A percentile compares a stretch with the other conserved stretches of the same genome.
These are phyloP conservation scores for Phania funesta DNA, from an alignment of 2,888 invertebrate genomes.

Conservation along the genomic window DNA sequence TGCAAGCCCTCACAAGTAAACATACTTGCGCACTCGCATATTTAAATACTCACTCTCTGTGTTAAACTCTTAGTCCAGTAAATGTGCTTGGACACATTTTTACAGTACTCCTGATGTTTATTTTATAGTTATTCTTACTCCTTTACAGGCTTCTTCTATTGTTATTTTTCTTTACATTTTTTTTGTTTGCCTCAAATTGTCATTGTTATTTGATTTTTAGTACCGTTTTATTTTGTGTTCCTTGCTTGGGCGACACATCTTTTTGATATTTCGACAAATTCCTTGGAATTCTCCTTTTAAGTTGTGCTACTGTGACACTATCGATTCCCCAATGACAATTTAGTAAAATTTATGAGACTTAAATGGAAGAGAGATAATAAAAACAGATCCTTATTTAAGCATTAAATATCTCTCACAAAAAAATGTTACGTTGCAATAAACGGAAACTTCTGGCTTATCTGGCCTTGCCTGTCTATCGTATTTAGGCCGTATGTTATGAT, in stretches of 20 bases:
- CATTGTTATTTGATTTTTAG: slow-evolving; percentile 56
- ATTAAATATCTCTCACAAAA: slow-evolving; percentile 12
- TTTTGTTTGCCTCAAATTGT: slow-evolving; percentile 20
- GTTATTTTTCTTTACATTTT: slow-evolving; percentile 41
- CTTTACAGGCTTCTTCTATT: slow-evolving; percentile 41
- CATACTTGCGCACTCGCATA: neutral
- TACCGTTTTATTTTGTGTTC: slow-evolving; percentile 55
- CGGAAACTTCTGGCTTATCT: neutral
- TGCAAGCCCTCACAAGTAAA: neutral
- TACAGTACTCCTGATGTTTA: slow-evolving; percentile 35
- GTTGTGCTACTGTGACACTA: slow-evolving; percentile 61
- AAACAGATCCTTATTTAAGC: slow-evolving; percentile 38
- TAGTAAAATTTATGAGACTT: slow-evolving; percentile 76
- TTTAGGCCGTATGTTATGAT: neutral
- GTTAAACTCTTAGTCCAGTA: slow-evolving; percentile 19
- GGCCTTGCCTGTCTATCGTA: neutral
- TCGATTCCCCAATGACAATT: slow-evolving; percentile 76
- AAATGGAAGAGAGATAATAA: slow-evolving; percentile 70
- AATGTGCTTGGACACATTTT: slow-evolving; percentile 65
- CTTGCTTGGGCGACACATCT: slow-evolving; percentile 43
- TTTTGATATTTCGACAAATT: slow-evolving; percentile 58
- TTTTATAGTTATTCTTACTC: slow-evolving; percentile 35
- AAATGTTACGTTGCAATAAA: neutral
- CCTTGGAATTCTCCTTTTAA: slow-evolving; percentile 55
- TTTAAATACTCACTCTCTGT: slow-evolving; percentile 1